Evolutionary conservation across 2,888 invertebrate species (phyloP).

Genomic region (Drosophila infuscata): DNA sequence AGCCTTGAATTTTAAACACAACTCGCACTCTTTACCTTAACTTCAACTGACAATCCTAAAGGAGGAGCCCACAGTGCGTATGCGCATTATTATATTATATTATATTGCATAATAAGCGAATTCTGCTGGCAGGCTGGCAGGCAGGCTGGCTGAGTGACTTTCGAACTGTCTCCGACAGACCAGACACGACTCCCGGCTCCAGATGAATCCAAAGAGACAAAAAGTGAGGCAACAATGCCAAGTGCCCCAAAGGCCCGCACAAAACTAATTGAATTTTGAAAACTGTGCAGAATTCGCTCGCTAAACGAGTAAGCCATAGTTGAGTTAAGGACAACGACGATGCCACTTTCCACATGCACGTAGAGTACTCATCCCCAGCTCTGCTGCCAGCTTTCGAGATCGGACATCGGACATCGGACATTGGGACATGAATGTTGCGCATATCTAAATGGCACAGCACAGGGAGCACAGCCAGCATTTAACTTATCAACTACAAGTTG

Average conservation of each 20-base stretch:
- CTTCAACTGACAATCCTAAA: not conserved
- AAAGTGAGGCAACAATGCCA: conserved; percentile 45
- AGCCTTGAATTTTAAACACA: conserved; percentile 63
- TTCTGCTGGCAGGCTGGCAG: not conserved
- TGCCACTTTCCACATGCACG: conserved; percentile 54
- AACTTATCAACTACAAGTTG: conserved; percentile 67
- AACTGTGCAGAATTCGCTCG: conserved; percentile 75
- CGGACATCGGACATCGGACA: not conserved
- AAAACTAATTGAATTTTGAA: conserved; percentile 75
- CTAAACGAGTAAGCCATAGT: conserved; percentile 75
- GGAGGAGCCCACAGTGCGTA: conserved; percentile 49
- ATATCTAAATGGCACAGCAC: conserved; percentile 45
- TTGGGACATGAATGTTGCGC: conserved; percentile 12
- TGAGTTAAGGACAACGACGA: conserved; percentile 38
- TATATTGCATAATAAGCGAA: conserved; percentile 2
- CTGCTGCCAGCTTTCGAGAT: not conserved
- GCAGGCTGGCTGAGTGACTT: conserved; percentile 23
- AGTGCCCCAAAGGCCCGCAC: conserved; percentile 60
- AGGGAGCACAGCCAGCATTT: conserved; percentile 51
- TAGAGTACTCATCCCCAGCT: conserved; percentile 3
- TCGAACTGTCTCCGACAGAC: conserved; percentile 33
- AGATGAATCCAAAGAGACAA: not conserved
- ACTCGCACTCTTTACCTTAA: not conserved
- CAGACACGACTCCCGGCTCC: conserved; percentile 19
- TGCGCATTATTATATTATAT: conserved; percentile 29